A percentile compares a stretch with the other conserved stretches of the same genome.
Evolutionary conservation across 2,797 vertebrate species (phyloP).

Genomic region (Gobionotothen gibberifrons): DNA sequence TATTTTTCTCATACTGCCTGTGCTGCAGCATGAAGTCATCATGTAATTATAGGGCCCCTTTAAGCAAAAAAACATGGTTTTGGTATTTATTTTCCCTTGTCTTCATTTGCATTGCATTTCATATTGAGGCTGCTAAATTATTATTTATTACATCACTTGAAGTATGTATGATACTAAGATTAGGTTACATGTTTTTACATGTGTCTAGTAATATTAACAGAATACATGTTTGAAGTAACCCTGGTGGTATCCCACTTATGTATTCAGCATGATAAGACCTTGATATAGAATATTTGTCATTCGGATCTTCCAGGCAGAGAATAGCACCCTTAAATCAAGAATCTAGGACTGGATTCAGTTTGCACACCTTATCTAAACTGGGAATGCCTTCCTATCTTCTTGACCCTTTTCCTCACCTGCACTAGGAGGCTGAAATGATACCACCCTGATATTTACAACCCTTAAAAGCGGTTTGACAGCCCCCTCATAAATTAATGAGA

Average conservation of each 20-base stretch:
- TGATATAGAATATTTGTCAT: constrained; percentile 7
- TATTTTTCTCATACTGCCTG: no score
- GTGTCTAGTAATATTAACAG: no score
- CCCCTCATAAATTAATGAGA: constrained; percentile 55
- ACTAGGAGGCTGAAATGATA: constrained; percentile 44
- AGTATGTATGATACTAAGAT: no score
- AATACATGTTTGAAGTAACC: no score
- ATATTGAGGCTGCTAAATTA: no score
- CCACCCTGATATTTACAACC: constrained; percentile 62
- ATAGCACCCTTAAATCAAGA: constrained; percentile 14
- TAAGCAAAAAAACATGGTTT: no score
- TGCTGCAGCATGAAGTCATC: no score
- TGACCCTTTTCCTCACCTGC: constrained; percentile 38
- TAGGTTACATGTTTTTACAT: no score
- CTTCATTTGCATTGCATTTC: no score
- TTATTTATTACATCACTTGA: no score
- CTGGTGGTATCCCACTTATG: neutral
- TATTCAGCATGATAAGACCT: neutral
- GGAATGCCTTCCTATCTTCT: constrained; percentile 20
- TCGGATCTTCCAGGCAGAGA: neutral
- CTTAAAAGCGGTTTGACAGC: constrained; percentile 70
- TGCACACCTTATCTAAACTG: constrained; percentile 19
- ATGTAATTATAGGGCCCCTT: no score
- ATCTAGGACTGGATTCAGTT: constrained; percentile 16
- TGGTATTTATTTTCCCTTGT: no score